A percentile compares a stretch with the other conserved stretches of the same genome.
These are phyloP conservation scores for Blastomussa wellsi DNA, from an alignment of 92 coral and sea anemone species.

Conservation along the genomic window DNA sequence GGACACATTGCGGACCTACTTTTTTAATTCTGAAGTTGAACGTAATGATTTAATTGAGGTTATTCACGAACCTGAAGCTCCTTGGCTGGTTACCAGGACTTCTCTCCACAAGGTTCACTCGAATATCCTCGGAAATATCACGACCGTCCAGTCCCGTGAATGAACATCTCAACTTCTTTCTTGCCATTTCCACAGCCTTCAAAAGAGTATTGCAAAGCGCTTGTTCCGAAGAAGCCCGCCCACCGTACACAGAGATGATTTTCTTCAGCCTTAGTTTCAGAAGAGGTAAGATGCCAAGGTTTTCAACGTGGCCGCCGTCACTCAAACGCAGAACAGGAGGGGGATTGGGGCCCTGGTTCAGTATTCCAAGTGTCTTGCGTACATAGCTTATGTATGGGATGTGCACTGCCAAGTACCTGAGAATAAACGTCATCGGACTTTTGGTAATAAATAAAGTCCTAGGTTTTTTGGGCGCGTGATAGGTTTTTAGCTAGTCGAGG, in stretches of 20 bases:
- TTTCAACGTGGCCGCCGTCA: conserved; percentile 77
- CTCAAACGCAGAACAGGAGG: conserved; percentile 64
- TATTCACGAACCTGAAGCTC: conserved; percentile 45
- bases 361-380: conserved; percentile 7
- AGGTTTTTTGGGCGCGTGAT: too few species aligned
- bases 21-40: too few species aligned
- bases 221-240: conserved; percentile 1
- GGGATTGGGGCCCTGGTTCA: conserved; percentile 63
- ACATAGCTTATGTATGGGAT: conserved; percentile 4
- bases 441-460: too few species aligned
- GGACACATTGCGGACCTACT: too few species aligned
- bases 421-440: neutral
- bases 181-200: conserved; percentile 51
- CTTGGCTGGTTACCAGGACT: conserved; percentile 42
- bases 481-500: too few species aligned
- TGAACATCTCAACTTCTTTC: conserved; percentile 65
- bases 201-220: neutral
- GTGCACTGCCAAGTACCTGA: conserved; percentile 4
- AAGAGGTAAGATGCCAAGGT: conserved; percentile 57
- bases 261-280: conserved; percentile 45
- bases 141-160: conserved; percentile 57
- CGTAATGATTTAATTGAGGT: too few species aligned
- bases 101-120: conserved; percentile 41
- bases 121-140: conserved; percentile 51
- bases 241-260: conserved; percentile 44